Base-by-base conservation (phyloP, 2,888 invertebrate genomes). In the Erannis defoliaria region DNA sequence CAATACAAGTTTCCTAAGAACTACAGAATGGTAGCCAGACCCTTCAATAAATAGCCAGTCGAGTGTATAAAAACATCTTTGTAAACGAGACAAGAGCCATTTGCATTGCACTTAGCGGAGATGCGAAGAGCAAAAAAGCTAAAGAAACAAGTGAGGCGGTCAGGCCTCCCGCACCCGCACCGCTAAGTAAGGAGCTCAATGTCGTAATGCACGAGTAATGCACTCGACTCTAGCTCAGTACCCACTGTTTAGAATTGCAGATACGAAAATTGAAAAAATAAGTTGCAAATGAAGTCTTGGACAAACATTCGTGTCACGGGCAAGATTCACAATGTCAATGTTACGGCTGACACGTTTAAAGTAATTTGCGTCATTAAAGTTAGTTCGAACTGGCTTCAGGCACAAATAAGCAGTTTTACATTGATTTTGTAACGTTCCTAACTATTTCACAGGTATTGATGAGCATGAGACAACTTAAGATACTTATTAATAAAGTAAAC, bases 81-180 rank as follows among this genome's bases (percentile, higher is more conserved):
- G 86, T 85, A 85, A 87, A 87, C 82, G 84, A 88, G 85, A 86
- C 81, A 83, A 82, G 82, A 81, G 81, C 81, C 85, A 86, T 89
- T 89, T 87, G 86, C 85, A 85, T 88, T 85, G 86, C 86, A 89
- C 86, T 89, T 86, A 88, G 84, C 83, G 73, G 73, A 75, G 83
- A 85, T 82, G 80, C 73, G 78, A 77, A 74, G 74, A 77, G 77
- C 74, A 84, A 81, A 81, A 85, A 84, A 78, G 66, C 73, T 71
- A 82, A 81, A 82, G 78, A 85, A 84, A 81, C 74, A 80, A 80
- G 69, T 75, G 67, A 76, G 73, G 79, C 80, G 81, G 84, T 85
- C 80, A 84, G 78, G 73, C 68, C 63, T 75, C 73, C 73, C 73
- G 78, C 79, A 74, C 50, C 54, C 57, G 50, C 64, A 26, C 35